Base-by-base conservation (phyloP, 2,797 vertebrate species). In the Myoxocephalus aenaeus region DNA sequence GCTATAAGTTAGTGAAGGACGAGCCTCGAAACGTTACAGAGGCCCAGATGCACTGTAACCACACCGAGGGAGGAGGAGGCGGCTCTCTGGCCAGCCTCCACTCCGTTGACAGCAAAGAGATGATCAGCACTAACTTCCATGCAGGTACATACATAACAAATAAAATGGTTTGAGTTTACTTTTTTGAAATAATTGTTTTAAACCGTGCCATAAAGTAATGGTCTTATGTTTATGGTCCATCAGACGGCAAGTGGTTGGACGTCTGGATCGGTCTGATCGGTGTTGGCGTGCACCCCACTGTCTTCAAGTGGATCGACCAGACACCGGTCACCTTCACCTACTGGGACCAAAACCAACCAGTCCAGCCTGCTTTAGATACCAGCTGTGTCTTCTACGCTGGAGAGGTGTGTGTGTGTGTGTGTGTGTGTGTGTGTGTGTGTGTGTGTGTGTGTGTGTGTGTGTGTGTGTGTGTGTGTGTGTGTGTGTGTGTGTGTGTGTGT, bases 181-280 rank as follows among this genome's bases (percentile, higher is more conserved):
- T 38, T 38, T 3, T 38, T 38, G 9, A 38, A 12, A 10, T 42
- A 34, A 34, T 34, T 34, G 34, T 42, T 13, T 40, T 2, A 11
- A 40, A 42, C 40, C 1, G 20, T n/a, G 66, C 42, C 0, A 20
- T 9, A 10, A 63, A 32, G 1, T 40, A 10, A 56, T 59, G 38
- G 83, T 63, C 17, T 3, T 32, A 5, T 65, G n/a, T 80, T 84
- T 62, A 6, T 48, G 32, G 15, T 82, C 81, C 29, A 89, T 76
- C 83, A 97, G 95, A 92, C 87, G 79, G 67, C 10, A 62, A 83
- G 11, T 1, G 12, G 77, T 85, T 94, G 83, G 93, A 95, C 53
- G 88, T 96, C 17, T 99, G 98, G 98, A 95, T 95, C 9, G 97
- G 98, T 70, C 95, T 99, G 56, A 89, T 68, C 4, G 96, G 96